Base-by-base conservation (phyloP, 1,140 invertebrate species). In the Euwallacea similis region DNA sequence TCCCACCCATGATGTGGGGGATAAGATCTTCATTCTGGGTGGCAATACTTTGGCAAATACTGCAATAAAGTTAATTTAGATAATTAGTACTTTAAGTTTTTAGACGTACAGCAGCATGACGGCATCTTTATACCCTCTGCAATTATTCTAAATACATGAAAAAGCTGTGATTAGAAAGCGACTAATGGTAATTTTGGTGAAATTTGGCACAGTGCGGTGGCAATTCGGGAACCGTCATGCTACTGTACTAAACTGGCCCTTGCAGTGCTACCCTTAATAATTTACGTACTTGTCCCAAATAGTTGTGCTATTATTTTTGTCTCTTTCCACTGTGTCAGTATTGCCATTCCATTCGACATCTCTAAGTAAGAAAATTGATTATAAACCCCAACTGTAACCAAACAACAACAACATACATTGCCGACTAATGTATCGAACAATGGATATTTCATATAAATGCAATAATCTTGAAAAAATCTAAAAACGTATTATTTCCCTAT, bases 1-100 rank as follows among this genome's bases (percentile, higher is more conserved):
- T 81, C 21, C 88, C 87, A 72, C 89, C 89, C 15, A 88, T 85
- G 11, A 88, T 86, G 77, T 90, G 89, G 6, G 88, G 88, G 42
- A 91, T 86, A n/a, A 85, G 82, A 78, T 86, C 85, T 68, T 79
- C 76, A 63, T 77, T 81, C 65, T 77, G 73, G 66, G 77, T 76
- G 43, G 67, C 73, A 42, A 82, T 76, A 78, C 85, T 86, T 77
- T 89, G 87, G 75, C 87, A 86, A 76, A 86, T 82, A 79, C 85
- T 87, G 47, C 78, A 72, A 82, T 13, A 43, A 64, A 73, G 9
- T 42, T 47, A 15, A 54, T 42, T 47, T 56, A 59, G 10, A 47
- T 41, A 41, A 11, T 41, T 59, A 9, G 11, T 56, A n/a, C 0
- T 7, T 47, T 8, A 33, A 33, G 1, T 33, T 33, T 33, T 2